Evolutionary conservation across 2,113 vertebrate genomes (phyloP).

Genomic region (Lamprotornis superbus): DNA sequence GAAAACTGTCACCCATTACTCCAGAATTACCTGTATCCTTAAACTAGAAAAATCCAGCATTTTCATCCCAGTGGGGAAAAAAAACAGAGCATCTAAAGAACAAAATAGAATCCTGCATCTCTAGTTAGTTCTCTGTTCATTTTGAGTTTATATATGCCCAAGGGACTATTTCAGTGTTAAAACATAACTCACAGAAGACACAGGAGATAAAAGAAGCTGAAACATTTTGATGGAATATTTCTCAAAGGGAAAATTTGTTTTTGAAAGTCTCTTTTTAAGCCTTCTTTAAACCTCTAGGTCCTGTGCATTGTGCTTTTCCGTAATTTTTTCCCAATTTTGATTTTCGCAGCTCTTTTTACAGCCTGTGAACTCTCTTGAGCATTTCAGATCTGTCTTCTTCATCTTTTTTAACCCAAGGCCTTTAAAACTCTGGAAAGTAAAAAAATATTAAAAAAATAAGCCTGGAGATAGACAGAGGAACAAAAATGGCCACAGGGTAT

Average conservation of each 20-base stretch:
- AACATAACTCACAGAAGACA: conserved; percentile 44
- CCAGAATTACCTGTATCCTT: neutral
- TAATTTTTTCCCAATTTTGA: conserved; percentile 13
- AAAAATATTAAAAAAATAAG: neutral
- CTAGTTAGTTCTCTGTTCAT: neutral
- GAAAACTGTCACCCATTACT: neutral
- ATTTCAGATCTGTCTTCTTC: conserved; percentile 8
- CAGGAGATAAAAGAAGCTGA: conserved; percentile 60
- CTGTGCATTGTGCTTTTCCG: neutral
- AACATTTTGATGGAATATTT: conserved; percentile 56
- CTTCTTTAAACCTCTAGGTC: conserved; percentile 31
- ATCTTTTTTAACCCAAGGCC: neutral
- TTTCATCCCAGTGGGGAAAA: neutral
- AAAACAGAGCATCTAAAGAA: neutral
- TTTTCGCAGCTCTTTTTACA: conserved; percentile 54
- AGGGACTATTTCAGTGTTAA: conserved; percentile 46
- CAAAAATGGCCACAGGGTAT: neutral
- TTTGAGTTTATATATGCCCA: neutral
- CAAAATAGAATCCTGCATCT: neutral
- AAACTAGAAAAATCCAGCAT: neutral
- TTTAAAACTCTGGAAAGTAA: conserved; percentile 21
- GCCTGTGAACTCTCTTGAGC: conserved; percentile 31
- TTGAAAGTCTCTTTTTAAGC: conserved; percentile 49
- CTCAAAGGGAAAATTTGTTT: conserved; percentile 67
- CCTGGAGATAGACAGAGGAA: neutral